Percentiles rank a stretch among this genome's conserved stretches.
These are phyloP conservation scores for Drosophila murphyi DNA, from an alignment of 1,140 invertebrate species.

Conservation along the genomic window DNA sequence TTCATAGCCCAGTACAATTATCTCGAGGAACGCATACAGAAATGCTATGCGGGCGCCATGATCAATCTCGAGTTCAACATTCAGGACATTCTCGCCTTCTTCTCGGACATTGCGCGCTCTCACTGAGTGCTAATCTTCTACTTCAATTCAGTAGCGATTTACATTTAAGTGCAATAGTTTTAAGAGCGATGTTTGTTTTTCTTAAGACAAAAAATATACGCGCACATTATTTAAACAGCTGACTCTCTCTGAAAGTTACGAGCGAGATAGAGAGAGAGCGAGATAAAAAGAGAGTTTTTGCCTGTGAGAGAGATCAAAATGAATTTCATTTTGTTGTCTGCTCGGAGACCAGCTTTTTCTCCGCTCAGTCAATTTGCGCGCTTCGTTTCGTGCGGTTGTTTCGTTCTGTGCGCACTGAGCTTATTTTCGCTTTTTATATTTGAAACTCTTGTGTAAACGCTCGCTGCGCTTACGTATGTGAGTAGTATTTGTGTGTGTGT, in stretches of 20 bases:
- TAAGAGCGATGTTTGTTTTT: constrained; percentile 59
- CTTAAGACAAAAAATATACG: constrained; percentile 63
- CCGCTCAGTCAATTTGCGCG: constrained; percentile 48
- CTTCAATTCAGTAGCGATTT: constrained; percentile 23
- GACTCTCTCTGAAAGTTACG: constrained; percentile 4
- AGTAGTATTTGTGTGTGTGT: constrained; percentile 50
- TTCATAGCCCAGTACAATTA: constrained; percentile 98
- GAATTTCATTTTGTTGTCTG: constrained; percentile 3
- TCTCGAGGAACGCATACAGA: constrained; percentile 96
- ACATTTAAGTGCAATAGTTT: constrained; percentile 80
- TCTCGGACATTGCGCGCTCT: constrained; percentile 99
- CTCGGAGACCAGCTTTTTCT: constrained; percentile 41
- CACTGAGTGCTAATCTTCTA: constrained; percentile 85
- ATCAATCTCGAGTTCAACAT: constrained; percentile 98
- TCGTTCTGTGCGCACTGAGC: constrained; percentile 2
- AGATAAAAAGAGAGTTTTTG: not conserved
- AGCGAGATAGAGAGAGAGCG: not conserved
- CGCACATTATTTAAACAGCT: constrained; percentile 68
- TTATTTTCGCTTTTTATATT: constrained; percentile 41
- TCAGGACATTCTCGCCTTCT: constrained; percentile 97
- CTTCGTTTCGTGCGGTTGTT: constrained; percentile 39
- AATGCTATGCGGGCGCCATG: constrained; percentile 98
- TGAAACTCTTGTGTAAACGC: constrained; percentile 45
- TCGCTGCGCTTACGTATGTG: constrained; percentile 19
- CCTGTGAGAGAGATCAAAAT: constrained; percentile 2